phyloP scores from a whole-genome alignment of 1,140 invertebrate species.

The Pomacea maculata region DNA sequence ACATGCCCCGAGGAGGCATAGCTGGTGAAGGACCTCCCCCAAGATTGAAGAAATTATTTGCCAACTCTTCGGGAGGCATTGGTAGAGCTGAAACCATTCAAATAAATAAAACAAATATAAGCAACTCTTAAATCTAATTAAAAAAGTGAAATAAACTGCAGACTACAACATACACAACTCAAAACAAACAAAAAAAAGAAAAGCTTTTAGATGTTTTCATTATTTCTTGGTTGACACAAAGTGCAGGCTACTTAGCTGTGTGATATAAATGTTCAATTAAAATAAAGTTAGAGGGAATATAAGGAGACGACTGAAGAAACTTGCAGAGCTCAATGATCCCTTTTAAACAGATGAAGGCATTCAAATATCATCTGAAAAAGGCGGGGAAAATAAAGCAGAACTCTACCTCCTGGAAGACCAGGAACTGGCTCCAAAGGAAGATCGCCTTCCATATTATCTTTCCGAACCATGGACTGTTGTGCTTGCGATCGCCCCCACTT shows the following conservation, averaged over 20 bases:
- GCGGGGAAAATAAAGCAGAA: background rate
- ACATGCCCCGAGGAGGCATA: conserved; percentile 36
- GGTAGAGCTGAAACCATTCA: conserved; percentile 71
- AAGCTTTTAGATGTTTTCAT: too few relatives aligned
- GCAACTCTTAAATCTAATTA: background rate
- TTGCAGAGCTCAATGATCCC: too few relatives aligned
- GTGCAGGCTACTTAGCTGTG: too few relatives aligned
- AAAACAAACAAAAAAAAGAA: background rate
- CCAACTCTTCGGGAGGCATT: conserved; percentile 78
- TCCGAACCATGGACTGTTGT: conserved; percentile 42
- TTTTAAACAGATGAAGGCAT: background rate
- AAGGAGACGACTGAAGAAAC: background rate
- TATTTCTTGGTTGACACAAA: too few relatives aligned
- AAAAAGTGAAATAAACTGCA: background rate
- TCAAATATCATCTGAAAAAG: background rate
- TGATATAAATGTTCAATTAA: too few relatives aligned
- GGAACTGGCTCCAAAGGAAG: conserved; percentile 82
- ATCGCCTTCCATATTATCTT: conserved; percentile 52
- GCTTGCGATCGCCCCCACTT: conserved; percentile 84
- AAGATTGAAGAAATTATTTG: conserved; percentile 86
- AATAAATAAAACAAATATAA: background rate
- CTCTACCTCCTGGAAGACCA: conserved; percentile 74
- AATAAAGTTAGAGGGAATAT: too few relatives aligned
- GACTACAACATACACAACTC: background rate
- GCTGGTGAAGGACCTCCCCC: conserved; percentile 60